Evolutionary conservation across 2,888 invertebrate genomes (phyloP), one percentile per base, ranked within the genome.

Genomic region (Agrochola lota): DNA sequence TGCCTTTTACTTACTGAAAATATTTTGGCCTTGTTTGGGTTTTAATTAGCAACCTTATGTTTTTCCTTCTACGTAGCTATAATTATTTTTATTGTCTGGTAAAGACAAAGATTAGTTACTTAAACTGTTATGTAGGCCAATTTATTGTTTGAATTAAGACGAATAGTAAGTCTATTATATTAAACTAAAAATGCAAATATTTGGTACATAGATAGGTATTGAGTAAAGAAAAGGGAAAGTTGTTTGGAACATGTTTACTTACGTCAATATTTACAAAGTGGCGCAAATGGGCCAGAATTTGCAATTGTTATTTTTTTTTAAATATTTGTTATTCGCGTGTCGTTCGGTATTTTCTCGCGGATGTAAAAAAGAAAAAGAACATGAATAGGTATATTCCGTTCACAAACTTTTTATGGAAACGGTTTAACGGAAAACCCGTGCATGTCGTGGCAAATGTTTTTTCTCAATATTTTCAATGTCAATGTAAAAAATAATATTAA

Each of bases 181-280:
- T n/a, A 35, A 17, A 30, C 30, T 35, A 62, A 35, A 11, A 46
- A 55, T 62, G 26, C 26, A 23, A 63, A 52, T 52, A 67, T 78
- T 80, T 26, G 15, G 12, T 62, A 70, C 40, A 30, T 20, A 57
- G 1, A 30, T n/a, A 57, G 2, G 15, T 60, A 63, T 52, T 63
- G 35, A 40, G 62, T 74, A 63, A 85, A 80, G 66, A 35, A 71
- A 81, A 85, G 40, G 30, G 74, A 82, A 82, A 82, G 85, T 82
- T 52, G 74, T 81, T 81, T 71, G 26, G 23, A 85, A 71, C 74
- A 35, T 49, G 82, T 85, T 79, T 78, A 59, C 43, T 60, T 81
- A 74, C 70, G 64, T 72, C 60, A 72, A 73, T 66, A 66, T 80
- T 49, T 68, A 62, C 40, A 43, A 52, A 68, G 20, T 64, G 6